phyloP scores from a whole-genome alignment of 2,888 invertebrate species.

The Hermodice carunculata region DNA sequence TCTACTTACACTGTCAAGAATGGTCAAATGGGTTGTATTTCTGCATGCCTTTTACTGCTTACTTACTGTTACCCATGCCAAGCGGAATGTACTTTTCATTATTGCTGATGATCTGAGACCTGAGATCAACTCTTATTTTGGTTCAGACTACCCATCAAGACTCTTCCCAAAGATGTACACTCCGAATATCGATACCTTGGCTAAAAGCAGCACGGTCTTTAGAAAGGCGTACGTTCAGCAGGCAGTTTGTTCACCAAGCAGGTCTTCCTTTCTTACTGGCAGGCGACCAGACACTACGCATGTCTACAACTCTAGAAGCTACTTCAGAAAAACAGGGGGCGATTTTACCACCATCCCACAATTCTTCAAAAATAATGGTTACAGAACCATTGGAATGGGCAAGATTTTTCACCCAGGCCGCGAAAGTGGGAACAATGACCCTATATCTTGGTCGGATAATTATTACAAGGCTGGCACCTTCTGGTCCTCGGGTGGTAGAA shows the following conservation, averaged over 20 bases:
- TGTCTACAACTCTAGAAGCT: slow-evolving; percentile 38
- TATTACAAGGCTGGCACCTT: too few relatives aligned
- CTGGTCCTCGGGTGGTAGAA: too few relatives aligned
- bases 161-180: slow-evolving; percentile 40
- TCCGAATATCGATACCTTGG: slow-evolving; percentile 39
- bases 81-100: slow-evolving; percentile 31
- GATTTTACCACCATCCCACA: slow-evolving; percentile 46
- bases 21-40: too few relatives aligned
- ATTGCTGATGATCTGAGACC: slow-evolving; percentile 39
- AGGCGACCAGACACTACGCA: slow-evolving; percentile 47
- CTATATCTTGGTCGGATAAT: slow-evolving; percentile 40
- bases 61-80: too few relatives aligned
- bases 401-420: slow-evolving; percentile 43
- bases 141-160: slow-evolving; percentile 27
- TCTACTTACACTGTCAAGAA: too few relatives aligned
- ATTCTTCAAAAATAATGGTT: slow-evolving; percentile 42
- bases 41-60: too few relatives aligned
- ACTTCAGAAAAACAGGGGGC: slow-evolving; percentile 42
- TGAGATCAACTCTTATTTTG: slow-evolving; percentile 35
- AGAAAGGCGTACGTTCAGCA: slow-evolving; percentile 39
- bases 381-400: slow-evolving; percentile 40
- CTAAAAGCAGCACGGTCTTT: slow-evolving; percentile 36
- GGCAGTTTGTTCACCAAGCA: slow-evolving; percentile 41
- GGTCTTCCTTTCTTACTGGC: slow-evolving; percentile 44
- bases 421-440: slow-evolving; percentile 33